Conservation (phyloP, 2,113 vertebrate species). For the Halcyon senegalensis region DNA sequence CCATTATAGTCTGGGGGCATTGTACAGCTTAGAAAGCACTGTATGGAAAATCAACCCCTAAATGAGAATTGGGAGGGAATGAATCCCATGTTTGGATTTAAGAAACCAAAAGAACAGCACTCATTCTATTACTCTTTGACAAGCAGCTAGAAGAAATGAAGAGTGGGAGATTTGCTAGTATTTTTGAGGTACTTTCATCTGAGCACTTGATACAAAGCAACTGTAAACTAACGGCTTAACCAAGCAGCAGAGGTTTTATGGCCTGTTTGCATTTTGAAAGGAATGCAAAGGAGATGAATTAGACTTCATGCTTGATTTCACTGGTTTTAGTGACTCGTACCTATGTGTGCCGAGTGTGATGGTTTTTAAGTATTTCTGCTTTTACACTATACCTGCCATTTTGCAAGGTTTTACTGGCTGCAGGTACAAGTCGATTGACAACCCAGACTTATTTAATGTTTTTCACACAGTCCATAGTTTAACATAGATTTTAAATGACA, state of each 20-base stretch:
- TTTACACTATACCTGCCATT: neutral
- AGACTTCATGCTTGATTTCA: neutral
- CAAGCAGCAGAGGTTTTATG: neutral
- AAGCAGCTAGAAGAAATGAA: neutral
- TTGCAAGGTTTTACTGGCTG: neutral
- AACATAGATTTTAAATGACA: neutral
- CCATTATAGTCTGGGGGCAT: neutral
- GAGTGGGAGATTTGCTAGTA: neutral
- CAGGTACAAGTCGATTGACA: neutral
- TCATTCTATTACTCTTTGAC: neutral
- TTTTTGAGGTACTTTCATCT: neutral
- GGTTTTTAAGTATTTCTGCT: neutral
- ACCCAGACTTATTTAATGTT: neutral
- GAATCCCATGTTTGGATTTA: neutral
- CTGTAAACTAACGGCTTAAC: conserved; percentile 1
- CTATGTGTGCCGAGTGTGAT: neutral
- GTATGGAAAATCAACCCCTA: neutral
- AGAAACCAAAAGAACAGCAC: neutral
- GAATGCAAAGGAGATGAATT: neutral
- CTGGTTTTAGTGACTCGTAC: neutral
- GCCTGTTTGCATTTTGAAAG: neutral
- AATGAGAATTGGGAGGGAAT: neutral
- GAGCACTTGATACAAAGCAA: neutral
- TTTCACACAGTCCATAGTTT: neutral
- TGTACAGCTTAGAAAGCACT: neutral